A percentile compares a stretch with the other conserved stretches of the same genome.
Conservation (phyloP, 2,113 vertebrate genomes). For the Cacatua alba region DNA sequence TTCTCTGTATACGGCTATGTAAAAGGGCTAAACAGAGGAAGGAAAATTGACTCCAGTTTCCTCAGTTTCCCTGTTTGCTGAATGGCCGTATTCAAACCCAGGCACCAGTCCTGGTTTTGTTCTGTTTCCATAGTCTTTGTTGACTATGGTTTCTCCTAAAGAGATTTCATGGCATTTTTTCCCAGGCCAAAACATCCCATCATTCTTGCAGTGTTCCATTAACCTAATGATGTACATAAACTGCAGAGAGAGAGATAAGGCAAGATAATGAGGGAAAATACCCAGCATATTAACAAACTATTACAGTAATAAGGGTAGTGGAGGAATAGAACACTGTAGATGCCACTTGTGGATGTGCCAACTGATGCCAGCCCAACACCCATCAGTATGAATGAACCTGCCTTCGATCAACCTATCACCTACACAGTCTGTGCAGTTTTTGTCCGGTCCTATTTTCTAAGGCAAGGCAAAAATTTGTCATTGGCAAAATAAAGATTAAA, state of each 20-base stretch:
- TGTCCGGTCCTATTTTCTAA: background rate
- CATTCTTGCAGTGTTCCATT: background rate
- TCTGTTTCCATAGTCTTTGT: slow-evolving; percentile 20
- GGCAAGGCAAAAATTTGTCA: background rate
- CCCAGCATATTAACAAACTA: background rate
- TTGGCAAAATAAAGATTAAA: background rate
- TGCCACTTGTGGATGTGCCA: background rate
- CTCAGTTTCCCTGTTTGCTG: slow-evolving; percentile 64
- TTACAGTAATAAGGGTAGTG: background rate
- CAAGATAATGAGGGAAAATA: background rate
- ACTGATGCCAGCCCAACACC: background rate
- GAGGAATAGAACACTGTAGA: background rate
- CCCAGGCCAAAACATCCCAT: background rate
- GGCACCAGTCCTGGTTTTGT: background rate
- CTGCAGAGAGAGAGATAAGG: background rate
- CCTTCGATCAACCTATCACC: fast-evolving
- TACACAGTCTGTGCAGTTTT: background rate
- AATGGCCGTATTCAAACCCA: background rate
- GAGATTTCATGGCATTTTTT: slow-evolving; percentile 5
- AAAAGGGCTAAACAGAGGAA: slow-evolving; percentile 8
- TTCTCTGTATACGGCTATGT: background rate
- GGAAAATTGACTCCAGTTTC: background rate
- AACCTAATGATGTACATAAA: background rate
- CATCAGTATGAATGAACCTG: background rate
- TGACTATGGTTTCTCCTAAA: background rate